phyloP scores from a whole-genome alignment of 2,888 invertebrate species.

The Stictocephala bisonia region DNA sequence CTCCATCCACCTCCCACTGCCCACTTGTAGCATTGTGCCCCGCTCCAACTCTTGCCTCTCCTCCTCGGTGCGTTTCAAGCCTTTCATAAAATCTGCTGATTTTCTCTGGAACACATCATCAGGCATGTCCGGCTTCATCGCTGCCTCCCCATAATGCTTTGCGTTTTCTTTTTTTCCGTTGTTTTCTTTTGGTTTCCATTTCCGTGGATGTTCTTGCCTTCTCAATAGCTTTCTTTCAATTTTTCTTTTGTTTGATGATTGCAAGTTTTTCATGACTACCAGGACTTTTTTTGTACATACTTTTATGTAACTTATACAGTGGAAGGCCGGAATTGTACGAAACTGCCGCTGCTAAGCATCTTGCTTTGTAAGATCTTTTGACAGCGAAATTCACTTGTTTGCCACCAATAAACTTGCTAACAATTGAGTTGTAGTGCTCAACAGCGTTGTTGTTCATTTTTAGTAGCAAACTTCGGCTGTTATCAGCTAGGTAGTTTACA shows the following conservation, averaged over 20 bases:
- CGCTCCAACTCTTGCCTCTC: conserved; percentile 1
- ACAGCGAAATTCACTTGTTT: conserved; percentile 60
- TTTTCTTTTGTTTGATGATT: neutral
- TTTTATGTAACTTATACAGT: conserved; percentile 5
- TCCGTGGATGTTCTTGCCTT: neutral
- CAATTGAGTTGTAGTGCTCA: conserved; percentile 60
- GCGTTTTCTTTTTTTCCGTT: neutral
- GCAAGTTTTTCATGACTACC: neutral
- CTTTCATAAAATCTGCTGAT: neutral
- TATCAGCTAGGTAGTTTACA: neutral
- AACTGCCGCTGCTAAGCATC: conserved; percentile 61
- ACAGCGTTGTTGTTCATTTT: conserved; percentile 59
- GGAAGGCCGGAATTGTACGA: too few relatives aligned
- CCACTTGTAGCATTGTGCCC: neutral
- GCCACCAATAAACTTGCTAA: conserved; percentile 61
- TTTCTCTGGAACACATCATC: neutral
- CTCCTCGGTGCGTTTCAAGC: neutral
- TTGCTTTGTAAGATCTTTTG: conserved; percentile 59
- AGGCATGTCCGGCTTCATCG: conserved; percentile 25
- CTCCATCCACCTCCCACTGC: conserved; percentile 19
- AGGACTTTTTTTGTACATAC: conserved; percentile 9
- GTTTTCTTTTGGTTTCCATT: neutral
- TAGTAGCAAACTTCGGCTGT: conserved; percentile 53
- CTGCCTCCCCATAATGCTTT: conserved; percentile 7
- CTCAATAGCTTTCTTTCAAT: neutral